These are phyloP conservation scores for Anolis sagrei DNA, from an alignment of 2,113 vertebrate genomes.

Conservation along the genomic window DNA sequence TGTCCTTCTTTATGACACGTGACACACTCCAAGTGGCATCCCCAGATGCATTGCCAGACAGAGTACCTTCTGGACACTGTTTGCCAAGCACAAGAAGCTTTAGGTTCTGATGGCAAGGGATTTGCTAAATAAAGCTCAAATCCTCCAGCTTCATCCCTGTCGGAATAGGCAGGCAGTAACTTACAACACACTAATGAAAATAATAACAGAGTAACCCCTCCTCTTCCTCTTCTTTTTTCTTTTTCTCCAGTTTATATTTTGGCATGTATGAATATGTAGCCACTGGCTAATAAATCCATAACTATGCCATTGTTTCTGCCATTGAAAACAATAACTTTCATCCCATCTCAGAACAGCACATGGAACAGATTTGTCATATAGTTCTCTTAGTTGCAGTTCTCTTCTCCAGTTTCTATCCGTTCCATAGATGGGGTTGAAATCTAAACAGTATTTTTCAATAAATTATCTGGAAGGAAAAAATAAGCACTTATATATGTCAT, in stretches of 20 bases:
- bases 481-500: no score
- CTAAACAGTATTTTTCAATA: background rate
- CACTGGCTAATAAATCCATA: accelerated
- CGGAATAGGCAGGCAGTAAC: conserved; percentile 5
- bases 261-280: accelerated
- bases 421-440: background rate
- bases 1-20: conserved; percentile 70
- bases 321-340: background rate
- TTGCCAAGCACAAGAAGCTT: conserved; percentile 16
- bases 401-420: background rate
- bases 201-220: accelerated
- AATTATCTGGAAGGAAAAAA: background rate
- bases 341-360: accelerated
- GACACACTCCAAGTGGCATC: conserved; percentile 48
- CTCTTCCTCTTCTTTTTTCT: background rate
- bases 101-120: conserved; percentile 38
- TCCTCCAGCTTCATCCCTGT: conserved; percentile 33
- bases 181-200: conserved; percentile 15
- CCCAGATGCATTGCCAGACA: conserved; percentile 22
- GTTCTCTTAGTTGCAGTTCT: background rate
- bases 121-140: conserved; percentile 76
- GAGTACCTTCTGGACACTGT: conserved; percentile 58
- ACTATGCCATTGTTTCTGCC: background rate
- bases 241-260: background rate
- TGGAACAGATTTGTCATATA: background rate